Base-by-base conservation (phyloP, 2,888 invertebrate species). In the Pammene aurita region DNA sequence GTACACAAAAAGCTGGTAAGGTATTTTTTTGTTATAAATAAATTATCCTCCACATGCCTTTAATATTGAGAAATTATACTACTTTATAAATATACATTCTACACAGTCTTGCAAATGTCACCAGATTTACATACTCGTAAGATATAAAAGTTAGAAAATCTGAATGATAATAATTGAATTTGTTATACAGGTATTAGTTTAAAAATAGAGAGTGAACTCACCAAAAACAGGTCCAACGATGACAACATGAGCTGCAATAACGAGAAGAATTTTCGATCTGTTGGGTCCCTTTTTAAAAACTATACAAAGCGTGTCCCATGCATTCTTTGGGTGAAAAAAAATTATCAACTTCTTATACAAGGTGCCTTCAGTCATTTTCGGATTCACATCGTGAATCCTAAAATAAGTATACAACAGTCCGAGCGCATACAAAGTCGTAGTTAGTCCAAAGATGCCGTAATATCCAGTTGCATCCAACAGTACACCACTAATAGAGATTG, bases 401-500 rank as follows among this genome's bases (percentile, higher is more conserved):
- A 85, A 84, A 35, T 72, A 83, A 5, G 88, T 88, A 66, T 93
- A 84, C 14, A 89, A 61, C 38, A 92, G 85, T 60, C 85, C 93
- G 56, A 87, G 68, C 0, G 81, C 60, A 65, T 89, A 91, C 14
- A 93, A 73, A 5, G 71, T 72, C 6, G 88, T 74, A 41, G 82
- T 82, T 2, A 89, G 83, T 0, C 84, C 78, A 72, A 93, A 93
- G 72, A 92, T 83, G 34, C 92, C 93, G 66, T 90, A 92, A 73
- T 88, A 93, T 5, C 93, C 93, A 13, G 90, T 78, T 42, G 80
- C 78, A 77, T 90, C 84, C 44, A 91, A 91, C 63, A 94, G 78
- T 55, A 93, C 80, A 13, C 94, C 94, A 80, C 94, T 93, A 44
- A 94, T 80, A 18, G 92, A 83, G 7, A 88, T 87, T 10, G 93